Base-by-base conservation (phyloP, 92 coral and sea anemone genomes). In the Parazoanthus darwini region DNA sequence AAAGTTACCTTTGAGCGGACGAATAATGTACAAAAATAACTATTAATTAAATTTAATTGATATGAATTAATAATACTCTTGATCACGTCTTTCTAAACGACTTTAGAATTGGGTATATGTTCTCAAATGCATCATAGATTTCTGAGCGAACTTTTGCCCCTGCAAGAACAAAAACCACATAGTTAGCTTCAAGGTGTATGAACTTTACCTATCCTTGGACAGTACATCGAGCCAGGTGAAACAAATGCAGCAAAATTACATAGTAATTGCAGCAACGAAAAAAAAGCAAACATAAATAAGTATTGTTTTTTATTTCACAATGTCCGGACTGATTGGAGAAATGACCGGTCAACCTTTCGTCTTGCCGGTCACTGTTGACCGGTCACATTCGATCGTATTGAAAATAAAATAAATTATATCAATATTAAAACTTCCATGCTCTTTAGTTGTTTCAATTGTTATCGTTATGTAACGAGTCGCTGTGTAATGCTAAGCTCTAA, bases 41-140 rank as follows among this genome's bases (percentile, higher is more conserved):
- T 33, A 74, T 39, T 29, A 54, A 74, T 39, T 26, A 54, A 14
- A 54, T 15, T 54, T 51, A 51, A 51, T 79, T 50, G 43, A 51
- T 70, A 79, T 25, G 26, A 68, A 26, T n/a, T 88, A 35, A 18
- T 42, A 72, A 25, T 56, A 44, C 14, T 46, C n/a, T 25, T 37
- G 23, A 78, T 91, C 91, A 97, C 71, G 99, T 94, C 91, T 97
- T 97, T 56, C 99, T 92, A 91, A 95, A 97, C 29, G 99, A 96
- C 93, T 97, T 97, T 83, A 97, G 86, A 79, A 97, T 97, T 29
- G 99, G 99, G 84, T 97, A 97, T 66, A 97, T 97, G 91, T 97
- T 97, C 80, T 97, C 99, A 86, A 95, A 97, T 63, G 99, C 99
- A 88, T 97, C 99, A 89, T 97, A 97, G 85, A 97, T 97, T 90